Base-by-base conservation (phyloP, 2,888 invertebrate species). In the Balanococcus diminutus region DNA sequence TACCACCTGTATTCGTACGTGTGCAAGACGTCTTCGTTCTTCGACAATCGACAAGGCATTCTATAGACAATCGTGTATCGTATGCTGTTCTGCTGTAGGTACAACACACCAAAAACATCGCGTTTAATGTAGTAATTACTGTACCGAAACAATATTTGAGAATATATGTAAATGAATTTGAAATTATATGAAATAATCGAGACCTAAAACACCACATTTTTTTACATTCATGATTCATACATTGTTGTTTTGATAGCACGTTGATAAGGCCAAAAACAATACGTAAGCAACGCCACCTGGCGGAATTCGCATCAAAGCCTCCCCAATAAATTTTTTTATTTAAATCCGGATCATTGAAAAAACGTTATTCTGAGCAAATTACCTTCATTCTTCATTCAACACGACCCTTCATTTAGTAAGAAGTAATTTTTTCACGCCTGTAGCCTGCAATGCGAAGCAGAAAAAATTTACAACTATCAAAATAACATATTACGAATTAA, bases 401-500 rank as follows among this genome's bases (percentile, higher is more conserved):
- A 28, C 28, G 67, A n/a, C 14, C n/a, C 8, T 67, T 56, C 56
- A 9, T 67, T 67, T 28, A 28, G 28, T 67, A 31, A 67, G 31
- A 28, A 67, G 67, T 67, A 67, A 67, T 79, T 79, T 36, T 79
- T 79, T 36, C 75, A 79, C 75, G 75, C 75, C 36, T 19, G 75
- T 36, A 79, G 75, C 75, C 75, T 79, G 16, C 75, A 19, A 79
- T 79, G 16, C 75, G 36, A 79, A 79, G 36, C 32, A 79, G 75
- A 79, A 79, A 36, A 79, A 79, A 79, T 79, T 79, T 36, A 36
- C 36, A 79, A 36, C 75, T 79, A 79, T 79, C 75, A 79, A 79
- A n/a, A 79, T 79, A 79, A 79, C 75, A 79, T 79, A 79, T 36
- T 36, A 79, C 75, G 36, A 79, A 79, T 79, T 79, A 79, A 79